Evolutionary conservation across 2,888 invertebrate species (phyloP).

Genomic region (Epinotia demarniana): DNA sequence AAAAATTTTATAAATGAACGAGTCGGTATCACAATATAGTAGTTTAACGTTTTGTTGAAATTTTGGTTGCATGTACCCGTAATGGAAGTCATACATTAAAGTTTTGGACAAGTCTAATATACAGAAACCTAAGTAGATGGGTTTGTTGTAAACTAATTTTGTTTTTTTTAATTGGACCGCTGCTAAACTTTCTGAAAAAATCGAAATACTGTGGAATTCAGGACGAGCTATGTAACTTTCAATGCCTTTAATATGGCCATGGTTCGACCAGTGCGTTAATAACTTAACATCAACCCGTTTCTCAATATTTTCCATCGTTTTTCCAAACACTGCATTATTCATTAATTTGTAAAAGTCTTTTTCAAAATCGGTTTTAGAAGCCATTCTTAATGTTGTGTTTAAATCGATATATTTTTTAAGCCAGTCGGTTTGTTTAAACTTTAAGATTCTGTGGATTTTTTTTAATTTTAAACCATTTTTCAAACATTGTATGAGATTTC

Average conservation of each 20-base stretch:
- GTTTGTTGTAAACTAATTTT: background rate
- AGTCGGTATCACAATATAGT: slow-evolving; percentile 52
- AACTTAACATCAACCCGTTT: slow-evolving; percentile 28
- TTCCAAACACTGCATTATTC: slow-evolving; percentile 43
- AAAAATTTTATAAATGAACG: slow-evolving; percentile 51
- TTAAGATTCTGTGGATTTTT: slow-evolving; percentile 43
- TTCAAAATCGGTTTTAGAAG: too few relatives aligned
- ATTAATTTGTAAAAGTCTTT: slow-evolving; percentile 41
- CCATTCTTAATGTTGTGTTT: too few relatives aligned
- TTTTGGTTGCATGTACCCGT: slow-evolving; percentile 30
- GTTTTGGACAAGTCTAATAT: slow-evolving; percentile 40
- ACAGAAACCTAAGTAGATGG: background rate
- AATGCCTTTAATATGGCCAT: too few relatives aligned
- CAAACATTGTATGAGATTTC: slow-evolving; percentile 38
- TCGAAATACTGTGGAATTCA: background rate
- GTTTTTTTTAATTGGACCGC: background rate
- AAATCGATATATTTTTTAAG: slow-evolving; percentile 42
- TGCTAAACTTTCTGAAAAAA: background rate
- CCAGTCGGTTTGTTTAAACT: slow-evolving; percentile 26
- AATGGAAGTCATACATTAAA: slow-evolving; percentile 43
- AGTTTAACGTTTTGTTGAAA: slow-evolving; percentile 35
- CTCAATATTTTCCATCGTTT: slow-evolving; percentile 36
- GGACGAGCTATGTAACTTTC: too few relatives aligned
- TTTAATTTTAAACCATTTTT: slow-evolving; percentile 26
- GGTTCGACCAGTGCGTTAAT: too few relatives aligned